Base-by-base conservation (phyloP, 2,797 vertebrate genomes). In the Glossophaga mutica region DNA sequence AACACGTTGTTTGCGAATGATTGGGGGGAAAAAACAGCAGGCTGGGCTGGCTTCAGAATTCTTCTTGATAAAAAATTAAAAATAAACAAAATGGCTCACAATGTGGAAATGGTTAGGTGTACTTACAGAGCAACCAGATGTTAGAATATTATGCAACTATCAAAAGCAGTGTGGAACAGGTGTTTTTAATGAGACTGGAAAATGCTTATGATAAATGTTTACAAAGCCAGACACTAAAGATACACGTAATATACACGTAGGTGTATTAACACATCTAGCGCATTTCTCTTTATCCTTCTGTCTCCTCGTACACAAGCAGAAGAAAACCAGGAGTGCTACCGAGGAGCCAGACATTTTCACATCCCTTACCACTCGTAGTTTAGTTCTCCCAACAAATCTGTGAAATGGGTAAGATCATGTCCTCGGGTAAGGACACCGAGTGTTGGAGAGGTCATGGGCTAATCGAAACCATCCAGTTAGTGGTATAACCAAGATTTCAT, bases 71-170 rank as follows among this genome's bases (percentile, higher is more conserved):
- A 94, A 94, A 94, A 94, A 90, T 9, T 39, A 32, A 88, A 95
- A 93, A 87, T 88, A 92, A 92, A 92, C 48, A 59, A 52, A 91
- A 85, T 46, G 67, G 18, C 15, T 48, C 59, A 10, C 44, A 93
- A 79, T 85, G 16, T 91, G 59, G 85, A 85, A 87, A 92, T 32
- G 14, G 67, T 91, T 91, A 94, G 59, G 46, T 89, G 18, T 91
- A 44, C 79, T 91, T 73, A 96, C 48, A 62, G 18, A 42, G 32
- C 39, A 74, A 62, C 26, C 94, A 95, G 90, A 93, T 93, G 83
- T 88, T 94, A 84, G 94, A 95, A 90, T 89, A 96, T 90, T 94
- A 96, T 29, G 52, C 91, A 91, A 77, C 86, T 52, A 88, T 65
- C 82, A 77, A 92, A 85, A 90, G 26, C 88, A 94, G 71, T 74